Conservation (phyloP, 2,797 vertebrate species). For the Dermochelys coriacea region DNA sequence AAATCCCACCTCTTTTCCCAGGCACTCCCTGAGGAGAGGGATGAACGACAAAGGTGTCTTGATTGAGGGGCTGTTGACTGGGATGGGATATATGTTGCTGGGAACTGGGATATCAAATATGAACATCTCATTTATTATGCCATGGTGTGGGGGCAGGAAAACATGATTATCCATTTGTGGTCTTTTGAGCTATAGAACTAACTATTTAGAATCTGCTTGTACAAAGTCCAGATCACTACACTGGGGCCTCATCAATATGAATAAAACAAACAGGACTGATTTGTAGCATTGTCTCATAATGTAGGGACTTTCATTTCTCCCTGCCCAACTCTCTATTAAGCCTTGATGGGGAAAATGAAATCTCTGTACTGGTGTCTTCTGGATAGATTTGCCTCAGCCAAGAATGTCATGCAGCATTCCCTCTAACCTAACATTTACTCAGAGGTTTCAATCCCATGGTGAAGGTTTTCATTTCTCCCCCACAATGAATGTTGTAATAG, state of each 20-base stretch:
- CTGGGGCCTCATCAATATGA: not conserved
- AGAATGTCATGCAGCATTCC: slow-evolving; percentile 1
- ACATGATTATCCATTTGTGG: not conserved
- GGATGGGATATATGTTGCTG: fast-evolving
- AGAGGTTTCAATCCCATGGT: not conserved
- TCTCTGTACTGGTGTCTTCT: not conserved
- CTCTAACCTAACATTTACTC: not conserved
- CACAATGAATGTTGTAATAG: not conserved
- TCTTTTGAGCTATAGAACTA: not conserved
- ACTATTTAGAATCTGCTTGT: not conserved
- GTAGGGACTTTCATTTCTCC: not conserved
- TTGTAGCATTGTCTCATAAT: not conserved
- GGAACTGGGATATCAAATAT: fast-evolving
- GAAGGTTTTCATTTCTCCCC: not conserved
- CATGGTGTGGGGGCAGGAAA: not conserved
- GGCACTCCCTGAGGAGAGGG: not conserved
- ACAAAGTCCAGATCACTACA: not conserved
- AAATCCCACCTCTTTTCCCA: not conserved
- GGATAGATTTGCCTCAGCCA: not conserved
- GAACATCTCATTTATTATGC: not conserved
- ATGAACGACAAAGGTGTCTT: not conserved
- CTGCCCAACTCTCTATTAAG: not conserved
- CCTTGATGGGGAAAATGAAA: not conserved
- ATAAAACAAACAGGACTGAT: not conserved
- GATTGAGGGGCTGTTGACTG: too few relatives aligned